Conservation (phyloP, 2,888 invertebrate species). For the Acanthosoma haemorrhoidale region DNA sequence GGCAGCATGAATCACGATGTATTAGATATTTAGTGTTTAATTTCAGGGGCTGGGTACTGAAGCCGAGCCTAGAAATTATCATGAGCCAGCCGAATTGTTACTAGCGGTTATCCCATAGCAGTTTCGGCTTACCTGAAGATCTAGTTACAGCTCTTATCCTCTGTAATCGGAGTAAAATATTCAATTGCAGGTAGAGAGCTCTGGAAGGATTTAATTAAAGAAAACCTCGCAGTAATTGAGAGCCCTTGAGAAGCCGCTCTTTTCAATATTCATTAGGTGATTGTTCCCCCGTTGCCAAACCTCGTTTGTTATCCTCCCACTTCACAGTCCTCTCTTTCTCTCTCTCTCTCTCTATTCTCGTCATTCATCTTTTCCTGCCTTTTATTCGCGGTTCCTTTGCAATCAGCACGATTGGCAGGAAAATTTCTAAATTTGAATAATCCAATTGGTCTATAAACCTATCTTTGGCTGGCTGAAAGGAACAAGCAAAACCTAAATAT, state of each 20-base stretch:
- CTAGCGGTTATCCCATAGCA: too few species aligned
- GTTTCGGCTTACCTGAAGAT: not conserved
- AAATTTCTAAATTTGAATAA: too few species aligned
- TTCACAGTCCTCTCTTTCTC: not conserved
- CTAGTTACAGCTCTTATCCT: not conserved
- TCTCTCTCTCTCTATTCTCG: not conserved
- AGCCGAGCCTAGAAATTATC: too few species aligned
- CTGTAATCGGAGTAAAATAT: not conserved
- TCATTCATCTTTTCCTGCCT: too few species aligned
- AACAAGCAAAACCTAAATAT: too few species aligned
- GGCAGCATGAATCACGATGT: too few species aligned
- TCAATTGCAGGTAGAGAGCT: not conserved
- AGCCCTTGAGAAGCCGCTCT: not conserved
- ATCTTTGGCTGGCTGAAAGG: too few species aligned
- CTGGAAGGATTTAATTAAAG: not conserved
- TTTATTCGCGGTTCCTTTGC: too few species aligned
- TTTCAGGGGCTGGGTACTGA: too few species aligned
- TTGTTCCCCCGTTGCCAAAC: not conserved
- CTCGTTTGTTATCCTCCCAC: not conserved
- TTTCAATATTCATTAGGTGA: not conserved
- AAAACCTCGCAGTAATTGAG: constrained; percentile 11
- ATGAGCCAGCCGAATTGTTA: not conserved
- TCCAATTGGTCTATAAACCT: too few species aligned
- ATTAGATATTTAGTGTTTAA: too few species aligned
- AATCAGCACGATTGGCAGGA: too few species aligned